These are phyloP conservation scores for Galagoides demidoff DNA, from an alignment of 2,797 vertebrate species.

Conservation along the genomic window DNA sequence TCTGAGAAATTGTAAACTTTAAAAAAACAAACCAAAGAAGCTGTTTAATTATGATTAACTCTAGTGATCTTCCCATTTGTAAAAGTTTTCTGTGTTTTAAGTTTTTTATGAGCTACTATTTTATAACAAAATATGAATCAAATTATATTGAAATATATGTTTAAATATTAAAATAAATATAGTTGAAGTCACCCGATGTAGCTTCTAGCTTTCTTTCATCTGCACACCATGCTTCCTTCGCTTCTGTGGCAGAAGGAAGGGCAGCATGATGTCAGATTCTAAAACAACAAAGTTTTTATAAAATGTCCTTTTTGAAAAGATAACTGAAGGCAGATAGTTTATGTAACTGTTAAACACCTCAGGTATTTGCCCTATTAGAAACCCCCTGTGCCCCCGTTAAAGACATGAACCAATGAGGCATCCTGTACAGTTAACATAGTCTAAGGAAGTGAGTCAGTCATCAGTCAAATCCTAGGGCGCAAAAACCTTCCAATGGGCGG, in stretches of 20 bases:
- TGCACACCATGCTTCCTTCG: not conserved
- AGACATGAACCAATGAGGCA: not conserved
- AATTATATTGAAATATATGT: not conserved
- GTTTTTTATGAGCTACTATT: not conserved
- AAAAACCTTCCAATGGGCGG: not conserved
- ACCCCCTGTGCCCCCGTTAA: not conserved
- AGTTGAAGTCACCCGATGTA: not conserved
- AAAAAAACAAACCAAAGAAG: not conserved
- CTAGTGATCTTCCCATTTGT: not conserved
- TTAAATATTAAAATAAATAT: not conserved
- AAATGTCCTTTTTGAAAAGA: not conserved
- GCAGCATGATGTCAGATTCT: not conserved
- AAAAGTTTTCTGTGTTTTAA: not conserved
- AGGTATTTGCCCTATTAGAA: not conserved
- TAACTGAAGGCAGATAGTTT: not conserved
- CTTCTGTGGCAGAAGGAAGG: not conserved
- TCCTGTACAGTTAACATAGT: not conserved
- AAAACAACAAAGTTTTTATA: not conserved
- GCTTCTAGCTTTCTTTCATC: not conserved
- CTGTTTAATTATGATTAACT: not conserved
- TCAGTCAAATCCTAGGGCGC: not conserved
- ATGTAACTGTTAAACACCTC: not conserved
- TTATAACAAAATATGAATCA: constrained; percentile 4
- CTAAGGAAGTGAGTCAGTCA: not conserved
- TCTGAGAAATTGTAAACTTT: not conserved